These are phyloP conservation scores for Acipenser ruthenus DNA, from an alignment of 2,797 vertebrate genomes.

Conservation along the genomic window DNA sequence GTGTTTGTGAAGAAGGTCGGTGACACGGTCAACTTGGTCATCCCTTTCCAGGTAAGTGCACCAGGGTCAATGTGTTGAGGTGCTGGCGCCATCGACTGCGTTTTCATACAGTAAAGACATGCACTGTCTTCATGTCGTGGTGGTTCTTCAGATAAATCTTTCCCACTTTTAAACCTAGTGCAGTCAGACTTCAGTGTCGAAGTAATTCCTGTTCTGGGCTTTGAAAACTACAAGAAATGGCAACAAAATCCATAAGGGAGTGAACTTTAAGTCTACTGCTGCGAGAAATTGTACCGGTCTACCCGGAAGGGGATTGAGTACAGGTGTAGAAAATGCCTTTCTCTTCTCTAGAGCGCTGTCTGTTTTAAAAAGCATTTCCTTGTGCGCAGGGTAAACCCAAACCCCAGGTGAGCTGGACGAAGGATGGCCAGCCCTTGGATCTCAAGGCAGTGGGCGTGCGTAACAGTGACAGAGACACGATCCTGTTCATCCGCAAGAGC, in stretches of 20 bases:
- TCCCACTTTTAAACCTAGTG: too few species aligned
- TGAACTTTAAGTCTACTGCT: too few species aligned
- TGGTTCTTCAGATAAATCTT: not conserved
- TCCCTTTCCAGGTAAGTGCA: slow-evolving; percentile 76
- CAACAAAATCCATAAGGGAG: too few species aligned
- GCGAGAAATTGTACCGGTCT: too few species aligned
- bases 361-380: not conserved
- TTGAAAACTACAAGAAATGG: not conserved
- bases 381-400: slow-evolving; percentile 74
- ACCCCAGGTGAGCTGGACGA: slow-evolving; percentile 75
- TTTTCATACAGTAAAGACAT: not conserved
- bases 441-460: slow-evolving; percentile 59
- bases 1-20: slow-evolving; percentile 63
- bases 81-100: not conserved
- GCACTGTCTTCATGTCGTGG: not conserved
- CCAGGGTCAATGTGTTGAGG: too few species aligned
- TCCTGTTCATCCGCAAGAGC: slow-evolving; percentile 78
- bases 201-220: not conserved
- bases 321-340: too few species aligned
- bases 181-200: too few species aligned
- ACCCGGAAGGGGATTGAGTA: too few species aligned
- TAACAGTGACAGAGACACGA: slow-evolving; percentile 70
- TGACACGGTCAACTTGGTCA: slow-evolving; percentile 76
- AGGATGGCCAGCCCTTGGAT: slow-evolving; percentile 72
- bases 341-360: too few species aligned